Base-by-base conservation (phyloP, 2,888 invertebrate genomes). In the Smittia sp. region DNA sequence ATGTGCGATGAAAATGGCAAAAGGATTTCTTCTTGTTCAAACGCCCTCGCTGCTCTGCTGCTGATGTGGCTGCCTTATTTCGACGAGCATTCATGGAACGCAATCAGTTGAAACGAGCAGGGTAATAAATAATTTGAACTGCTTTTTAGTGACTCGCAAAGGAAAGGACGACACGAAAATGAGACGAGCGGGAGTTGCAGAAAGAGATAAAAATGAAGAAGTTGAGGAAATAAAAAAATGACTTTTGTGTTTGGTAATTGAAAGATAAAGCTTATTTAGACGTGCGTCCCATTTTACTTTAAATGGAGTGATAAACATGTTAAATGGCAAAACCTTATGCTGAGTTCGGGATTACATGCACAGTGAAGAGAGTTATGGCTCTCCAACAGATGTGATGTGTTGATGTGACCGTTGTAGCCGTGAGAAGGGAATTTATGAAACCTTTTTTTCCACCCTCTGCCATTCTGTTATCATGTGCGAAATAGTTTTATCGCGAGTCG, bases 251-350 rank as follows among this genome's bases (percentile, higher is more conserved):
- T 65, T 52, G 27, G 54, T 69, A 69, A 69, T 69, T 69, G 69
- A 69, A 69, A 27, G 68, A 68, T 68, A 68, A 68, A 65, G 68
- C 68, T 68, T 24, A 41, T 22, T 32, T 25, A 27, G 65, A 69
- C 69, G 69, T 69, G 69, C 69, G 68, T 24, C 32, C 54, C 54
- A 69, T 69, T 69, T 69, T 54, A 54, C 32, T 15, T 11, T 32
- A 69, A 69, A 54, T 54, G 15, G 15, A 54, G 69, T 69, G 69
- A 69, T 69, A 69, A 69, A 69, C 58, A 58, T 22, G 58, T 22
- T 58, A 58, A 58, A 58, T 58, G 58, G 58, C 58, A 58, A 20
- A 58, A 58, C 58, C 58, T 58, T 58, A 22, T 58, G 58, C n/a
- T 58, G 46, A 46, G 58, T n/a, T 58, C 9, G 3, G 9, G 58